These are phyloP conservation scores for Polypterus senegalus DNA, from an alignment of 2,113 vertebrate genomes.

Conservation along the genomic window DNA sequence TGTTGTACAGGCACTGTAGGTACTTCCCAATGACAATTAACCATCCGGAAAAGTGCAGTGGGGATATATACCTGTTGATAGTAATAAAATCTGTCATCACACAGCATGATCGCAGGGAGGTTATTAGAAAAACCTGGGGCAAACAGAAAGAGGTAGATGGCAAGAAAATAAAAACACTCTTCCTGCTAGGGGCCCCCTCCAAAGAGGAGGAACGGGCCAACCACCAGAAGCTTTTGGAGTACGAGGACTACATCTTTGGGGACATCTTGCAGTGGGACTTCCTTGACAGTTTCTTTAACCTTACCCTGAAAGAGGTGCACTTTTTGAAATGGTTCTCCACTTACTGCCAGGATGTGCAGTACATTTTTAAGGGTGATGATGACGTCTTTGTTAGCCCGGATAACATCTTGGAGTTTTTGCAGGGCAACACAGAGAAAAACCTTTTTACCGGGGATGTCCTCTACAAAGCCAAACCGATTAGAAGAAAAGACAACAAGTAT, in stretches of 20 bases:
- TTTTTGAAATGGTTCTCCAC: constrained; percentile 89
- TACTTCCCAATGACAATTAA: constrained; percentile 84
- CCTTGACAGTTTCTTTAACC: constrained; percentile 90
- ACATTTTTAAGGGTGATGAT: constrained; percentile 85
- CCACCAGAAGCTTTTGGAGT: constrained; percentile 89
- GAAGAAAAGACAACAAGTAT: constrained; percentile 85
- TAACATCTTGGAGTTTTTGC: constrained; percentile 81
- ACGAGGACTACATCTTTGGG: constrained; percentile 71
- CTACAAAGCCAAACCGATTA: constrained; percentile 71
- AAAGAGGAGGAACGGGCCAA: constrained; percentile 66
- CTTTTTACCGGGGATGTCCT: constrained; percentile 82
- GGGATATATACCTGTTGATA: constrained; percentile 63
- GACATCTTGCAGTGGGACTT: constrained; percentile 97
- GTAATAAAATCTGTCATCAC: constrained; percentile 86
- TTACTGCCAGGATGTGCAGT: constrained; percentile 62
- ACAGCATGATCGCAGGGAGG: constrained; percentile 78
- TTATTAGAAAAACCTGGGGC: constrained; percentile 89
- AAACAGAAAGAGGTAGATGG: constrained; percentile 55
- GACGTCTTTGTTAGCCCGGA: constrained; percentile 78
- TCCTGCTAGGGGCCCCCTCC: constrained; percentile 70
- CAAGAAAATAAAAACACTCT: constrained; percentile 63
- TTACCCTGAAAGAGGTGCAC: constrained; percentile 90
- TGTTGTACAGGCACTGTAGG: constrained; percentile 81
- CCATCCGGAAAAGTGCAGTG: constrained; percentile 74
- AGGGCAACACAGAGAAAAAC: constrained; percentile 41